These are phyloP conservation scores for Pangasius krempfi DNA, from an alignment of 2,797 vertebrate genomes.

Conservation along the genomic window DNA sequence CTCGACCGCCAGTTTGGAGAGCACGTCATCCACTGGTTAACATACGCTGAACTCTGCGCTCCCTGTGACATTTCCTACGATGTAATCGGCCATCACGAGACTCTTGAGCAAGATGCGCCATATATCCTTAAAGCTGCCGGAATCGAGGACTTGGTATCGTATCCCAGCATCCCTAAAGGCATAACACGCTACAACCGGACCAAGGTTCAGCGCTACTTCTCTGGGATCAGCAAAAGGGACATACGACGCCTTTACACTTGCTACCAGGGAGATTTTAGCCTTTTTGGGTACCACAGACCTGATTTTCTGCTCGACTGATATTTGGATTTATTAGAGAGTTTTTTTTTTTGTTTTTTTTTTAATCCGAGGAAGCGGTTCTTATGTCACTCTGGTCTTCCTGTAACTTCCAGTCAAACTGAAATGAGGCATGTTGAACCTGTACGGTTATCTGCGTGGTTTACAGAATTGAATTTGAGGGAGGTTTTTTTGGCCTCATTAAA, in stretches of 20 bases:
- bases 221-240: constrained; percentile 88
- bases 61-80: constrained; percentile 91
- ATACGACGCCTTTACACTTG: constrained; percentile 84
- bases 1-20: constrained; percentile 92
- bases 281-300: constrained; percentile 91
- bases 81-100: constrained; percentile 93
- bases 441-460: neutral
- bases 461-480: neutral
- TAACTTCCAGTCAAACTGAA: constrained; percentile 20
- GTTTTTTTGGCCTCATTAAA: neutral
- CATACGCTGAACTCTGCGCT: constrained; percentile 90
- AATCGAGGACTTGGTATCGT: constrained; percentile 77
- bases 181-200: constrained; percentile 93
- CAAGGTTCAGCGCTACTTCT: constrained; percentile 92
- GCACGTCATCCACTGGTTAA: constrained; percentile 96
- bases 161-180: constrained; percentile 92
- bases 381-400: constrained; percentile 24
- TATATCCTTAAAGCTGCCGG: constrained; percentile 88
- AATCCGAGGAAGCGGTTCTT: neutral
- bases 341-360: constrained; percentile 11
- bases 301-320: constrained; percentile 88
- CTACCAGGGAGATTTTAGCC: constrained; percentile 90
- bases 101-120: constrained; percentile 88
- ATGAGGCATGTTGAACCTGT: neutral
- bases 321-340: neutral